Base-by-base conservation (phyloP, 2,888 invertebrate species). In the Nephrocerus scutellatus region DNA sequence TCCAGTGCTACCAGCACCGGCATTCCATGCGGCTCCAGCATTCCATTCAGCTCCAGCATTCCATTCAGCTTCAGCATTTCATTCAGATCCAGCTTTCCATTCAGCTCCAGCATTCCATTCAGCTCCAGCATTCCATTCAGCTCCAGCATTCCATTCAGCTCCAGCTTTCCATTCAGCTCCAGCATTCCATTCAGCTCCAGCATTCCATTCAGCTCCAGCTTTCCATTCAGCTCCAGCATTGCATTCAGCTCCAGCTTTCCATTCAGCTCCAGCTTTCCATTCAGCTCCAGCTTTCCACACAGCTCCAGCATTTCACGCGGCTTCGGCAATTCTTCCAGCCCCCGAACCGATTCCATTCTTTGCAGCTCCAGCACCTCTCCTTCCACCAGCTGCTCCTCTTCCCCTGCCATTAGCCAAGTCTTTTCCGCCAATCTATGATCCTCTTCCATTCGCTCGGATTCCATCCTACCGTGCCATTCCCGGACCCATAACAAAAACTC, bases 401-500 rank as follows among this genome's bases (percentile, higher is more conserved):
- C 52, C 54, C 14, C 21, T 40, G 1, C 35, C 46, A 16, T 14
- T 51, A 3, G 24, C 49, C 3, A 43, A 45, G 14, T 22, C 50
- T 9, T 28, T 49, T n/a, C 46, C 52, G 0, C 51, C 53, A 6
- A 42, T 59, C 1, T 38, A 52, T 4, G 62, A 62, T 25, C 42
- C 63, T 0, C 34, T 58, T n/a, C 56, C 57, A 3, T 53, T 61
- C 28, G 49, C 41, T 14, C n/a, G n/a, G n/a, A 44, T 53, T 1
- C 55, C 56, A 16, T 50, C 43, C 12, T 64, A 64, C 30, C 65
- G 66, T 6, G 66, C 56, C 5, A 60, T 60, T 13, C 56, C 57
- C 7, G 64, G 64, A 13, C 63, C 63, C 6, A 60, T 62, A 36
- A 61, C 58, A 16, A 66, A 66, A 18, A 57, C 60, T 2, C 60